A percentile compares a stretch with the other conserved stretches of the same genome.
Conservation (phyloP, 2,888 invertebrate species). For the Leptinotarsa haldemani region DNA sequence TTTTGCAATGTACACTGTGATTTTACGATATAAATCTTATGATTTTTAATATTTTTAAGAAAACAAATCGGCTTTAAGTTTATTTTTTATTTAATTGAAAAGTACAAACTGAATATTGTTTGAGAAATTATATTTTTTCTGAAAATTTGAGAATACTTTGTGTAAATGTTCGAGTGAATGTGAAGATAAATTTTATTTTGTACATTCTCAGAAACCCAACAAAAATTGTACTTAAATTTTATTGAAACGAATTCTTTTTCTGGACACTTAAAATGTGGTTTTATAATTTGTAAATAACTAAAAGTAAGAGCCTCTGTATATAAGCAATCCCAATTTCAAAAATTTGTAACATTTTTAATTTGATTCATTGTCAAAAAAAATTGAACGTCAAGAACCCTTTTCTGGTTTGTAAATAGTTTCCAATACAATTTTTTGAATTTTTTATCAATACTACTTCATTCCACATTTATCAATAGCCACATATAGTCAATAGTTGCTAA, state of each 20-base stretch:
- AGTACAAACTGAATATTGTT: slow-evolving; percentile 51
- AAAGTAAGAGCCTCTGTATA: slow-evolving; percentile 52
- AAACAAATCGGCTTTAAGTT: slow-evolving; percentile 45
- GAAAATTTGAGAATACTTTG: slow-evolving; percentile 41
- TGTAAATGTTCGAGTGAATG: slow-evolving; percentile 46
- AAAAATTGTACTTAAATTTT: slow-evolving; percentile 34
- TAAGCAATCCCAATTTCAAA: slow-evolving; percentile 46
- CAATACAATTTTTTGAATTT: slow-evolving; percentile 32
- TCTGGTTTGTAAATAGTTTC: slow-evolving; percentile 34
- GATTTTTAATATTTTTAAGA: slow-evolving; percentile 48
- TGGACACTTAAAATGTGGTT: slow-evolving; percentile 47
- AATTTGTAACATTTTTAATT: slow-evolving; percentile 26
- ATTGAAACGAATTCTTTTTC: slow-evolving; percentile 24
- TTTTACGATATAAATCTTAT: slow-evolving; percentile 50
- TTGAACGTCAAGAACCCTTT: slow-evolving; percentile 4
- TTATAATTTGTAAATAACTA: slow-evolving; percentile 50
- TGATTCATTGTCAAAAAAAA: slow-evolving; percentile 4
- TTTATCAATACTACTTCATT: slow-evolving; percentile 33
- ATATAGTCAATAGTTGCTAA: slow-evolving; percentile 61
- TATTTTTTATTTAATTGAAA: slow-evolving; percentile 46
- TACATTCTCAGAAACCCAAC: slow-evolving; percentile 40
- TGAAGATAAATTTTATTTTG: slow-evolving; percentile 46
- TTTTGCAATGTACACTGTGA: slow-evolving; percentile 58
- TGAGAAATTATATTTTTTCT: slow-evolving; percentile 45
- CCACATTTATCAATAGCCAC: slow-evolving; percentile 58